Base-by-base conservation (phyloP, 1,140 invertebrate genomes). In the Helicoverpa zea region DNA sequence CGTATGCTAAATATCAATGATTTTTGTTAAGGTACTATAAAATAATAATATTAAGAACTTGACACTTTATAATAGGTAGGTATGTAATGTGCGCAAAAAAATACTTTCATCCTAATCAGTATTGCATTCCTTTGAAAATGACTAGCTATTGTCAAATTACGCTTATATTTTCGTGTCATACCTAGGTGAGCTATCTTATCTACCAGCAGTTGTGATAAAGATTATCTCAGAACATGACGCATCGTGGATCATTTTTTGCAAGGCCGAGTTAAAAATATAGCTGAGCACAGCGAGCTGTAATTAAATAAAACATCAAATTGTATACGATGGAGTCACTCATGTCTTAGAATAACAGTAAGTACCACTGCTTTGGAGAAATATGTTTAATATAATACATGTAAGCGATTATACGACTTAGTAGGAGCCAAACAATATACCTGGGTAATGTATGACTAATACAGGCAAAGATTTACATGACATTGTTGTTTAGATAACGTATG, bases 211-310 rank as follows among this genome's bases (percentile, higher is more conserved):
- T 64, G 35, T 64, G 63, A 64, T 64, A 47, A 64, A 64, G 9
- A 47, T 64, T 30, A 43, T 64, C 13, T 35, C 63, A 64, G 58
- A 64, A n/a, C 35, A 64, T 64, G 63, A 64, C 63, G 63, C 35
- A 43, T 64, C 63, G 35, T 47, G n/a, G 9, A n/a, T 47, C 63
- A 64, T 35, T 23, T 59, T 59, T 29, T 61, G 58, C 58, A 29
- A 13, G 11, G 58, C 29, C 18, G 10, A 61, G 12, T 29, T 61
- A 61, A 61, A 61, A 30, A 61, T 61, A 61, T 30, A 30, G 11
- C 23, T 61, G 58, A 23, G 58, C 23, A 30, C 10, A 61, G 11
- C 58, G 11, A 30, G 11, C 18, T 30, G 58, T 61, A 61, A 61
- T 61, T 61, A 61, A 61, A 61, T 61, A 30, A 30, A 61, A 29